Conservation (phyloP, 1,140 invertebrate species). For the Drosophila oshimai region DNA sequence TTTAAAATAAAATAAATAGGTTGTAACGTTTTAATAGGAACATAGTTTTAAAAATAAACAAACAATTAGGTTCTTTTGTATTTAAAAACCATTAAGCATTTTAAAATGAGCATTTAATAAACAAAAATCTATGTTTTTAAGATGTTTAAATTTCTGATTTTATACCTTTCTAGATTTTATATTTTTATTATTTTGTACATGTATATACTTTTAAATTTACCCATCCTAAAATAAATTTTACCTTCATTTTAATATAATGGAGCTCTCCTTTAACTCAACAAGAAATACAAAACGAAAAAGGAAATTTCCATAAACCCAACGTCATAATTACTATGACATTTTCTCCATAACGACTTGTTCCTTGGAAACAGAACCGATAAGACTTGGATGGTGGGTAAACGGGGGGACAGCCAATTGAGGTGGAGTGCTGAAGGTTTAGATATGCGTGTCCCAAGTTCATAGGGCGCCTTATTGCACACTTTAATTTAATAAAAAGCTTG, state of each 20-base stretch:
- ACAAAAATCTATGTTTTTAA: too few relatives aligned
- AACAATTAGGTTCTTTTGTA: too few relatives aligned
- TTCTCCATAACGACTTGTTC: slow-evolving; percentile 46
- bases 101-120: too few relatives aligned
- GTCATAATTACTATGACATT: slow-evolving; percentile 74
- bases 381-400: background rate
- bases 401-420: slow-evolving; percentile 8
- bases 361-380: slow-evolving; percentile 27
- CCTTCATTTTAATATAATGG: slow-evolving; percentile 27
- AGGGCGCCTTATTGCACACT: slow-evolving; percentile 76
- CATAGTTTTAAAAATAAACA: too few relatives aligned
- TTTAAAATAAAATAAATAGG: too few relatives aligned
- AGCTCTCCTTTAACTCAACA: slow-evolving; percentile 17
- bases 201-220: background rate
- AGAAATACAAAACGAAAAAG: slow-evolving; percentile 24
- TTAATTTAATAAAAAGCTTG: slow-evolving; percentile 80
- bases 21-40: too few relatives aligned
- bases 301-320: slow-evolving; percentile 70
- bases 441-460: slow-evolving; percentile 64
- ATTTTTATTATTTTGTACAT: background rate
- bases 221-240: background rate
- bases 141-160: too few relatives aligned
- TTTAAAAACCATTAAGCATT: too few relatives aligned
- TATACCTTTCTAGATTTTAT: background rate
- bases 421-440: background rate